A percentile compares a stretch with the other conserved stretches of the same genome.
Conservation (phyloP, 2,888 invertebrate genomes). For the Syrphus vitripennis region DNA sequence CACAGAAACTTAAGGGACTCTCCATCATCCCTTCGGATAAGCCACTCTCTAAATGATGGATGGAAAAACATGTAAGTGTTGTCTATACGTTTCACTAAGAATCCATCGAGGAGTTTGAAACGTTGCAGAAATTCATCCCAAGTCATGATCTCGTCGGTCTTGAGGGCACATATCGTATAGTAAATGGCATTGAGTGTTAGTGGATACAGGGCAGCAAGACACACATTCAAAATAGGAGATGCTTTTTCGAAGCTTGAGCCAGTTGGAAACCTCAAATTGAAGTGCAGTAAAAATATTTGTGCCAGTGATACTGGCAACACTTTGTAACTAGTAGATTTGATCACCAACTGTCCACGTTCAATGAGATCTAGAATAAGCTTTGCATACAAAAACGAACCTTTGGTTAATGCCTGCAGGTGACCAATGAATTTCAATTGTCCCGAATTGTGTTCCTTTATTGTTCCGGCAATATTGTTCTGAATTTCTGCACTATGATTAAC, state of each 20-base stretch:
- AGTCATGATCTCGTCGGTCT: conserved; percentile 89
- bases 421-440: conserved; percentile 91
- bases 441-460: conserved; percentile 81
- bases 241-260: conserved; percentile 94
- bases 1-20: conserved; percentile 96
- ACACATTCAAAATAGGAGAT: conserved; percentile 93
- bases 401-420: conserved; percentile 90
- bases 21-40: conserved; percentile 90
- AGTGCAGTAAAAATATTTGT: conserved; percentile 94
- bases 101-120: conserved; percentile 92
- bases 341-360: conserved; percentile 94
- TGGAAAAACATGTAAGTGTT: conserved; percentile 99
- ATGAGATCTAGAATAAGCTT: conserved; percentile 95
- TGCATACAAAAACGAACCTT: conserved; percentile 95
- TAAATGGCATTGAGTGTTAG: conserved; percentile 94
- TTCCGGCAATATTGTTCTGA: conserved; percentile 89
- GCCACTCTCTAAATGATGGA: conserved; percentile 98
- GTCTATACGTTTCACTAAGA: conserved; percentile 94
- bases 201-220: conserved; percentile 95
- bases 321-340: conserved; percentile 96
- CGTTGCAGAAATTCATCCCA: conserved; percentile 96
- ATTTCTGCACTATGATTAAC: conserved; percentile 91
- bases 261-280: conserved; percentile 95
- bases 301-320: conserved; percentile 93
- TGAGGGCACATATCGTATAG: conserved; percentile 94